A percentile compares a stretch with the other conserved stretches of the same genome.
Conservation (phyloP, 2,797 vertebrate genomes). For the Peromyscus aztecus region DNA sequence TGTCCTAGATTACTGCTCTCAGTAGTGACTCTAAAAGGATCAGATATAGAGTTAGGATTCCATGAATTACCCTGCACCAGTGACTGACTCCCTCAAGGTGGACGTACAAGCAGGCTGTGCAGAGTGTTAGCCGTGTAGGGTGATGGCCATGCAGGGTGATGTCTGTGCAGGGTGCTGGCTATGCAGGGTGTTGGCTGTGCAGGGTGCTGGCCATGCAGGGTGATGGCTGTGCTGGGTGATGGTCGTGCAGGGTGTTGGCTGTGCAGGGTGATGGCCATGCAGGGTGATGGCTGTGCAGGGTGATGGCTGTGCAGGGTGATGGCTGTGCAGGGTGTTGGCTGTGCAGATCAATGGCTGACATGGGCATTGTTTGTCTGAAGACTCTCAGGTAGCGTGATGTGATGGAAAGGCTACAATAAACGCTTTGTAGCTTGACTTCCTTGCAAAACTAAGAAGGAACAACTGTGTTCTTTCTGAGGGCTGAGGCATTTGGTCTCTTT, state of each 20-base stretch:
- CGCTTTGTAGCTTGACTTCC: background rate
- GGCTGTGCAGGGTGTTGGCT: background rate
- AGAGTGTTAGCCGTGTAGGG: too few relatives aligned
- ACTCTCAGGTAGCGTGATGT: background rate
- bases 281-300: background rate
- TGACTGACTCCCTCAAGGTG: background rate
- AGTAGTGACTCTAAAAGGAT: background rate
- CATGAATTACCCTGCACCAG: background rate
- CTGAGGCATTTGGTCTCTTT: background rate
- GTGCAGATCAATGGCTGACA: background rate
- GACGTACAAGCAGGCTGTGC: background rate
- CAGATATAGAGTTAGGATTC: background rate
- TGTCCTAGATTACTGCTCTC: background rate
- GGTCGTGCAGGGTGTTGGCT: background rate
- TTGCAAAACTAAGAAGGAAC: constrained; percentile 1
- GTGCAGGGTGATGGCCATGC: background rate
- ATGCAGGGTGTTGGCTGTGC: background rate
- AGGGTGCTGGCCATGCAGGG: background rate
- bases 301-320: background rate
- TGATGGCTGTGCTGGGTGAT: background rate
- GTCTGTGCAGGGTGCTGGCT: too few relatives aligned
- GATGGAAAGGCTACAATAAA: background rate
- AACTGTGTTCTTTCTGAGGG: background rate
- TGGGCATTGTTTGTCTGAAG: background rate
- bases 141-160: background rate